These are phyloP conservation scores for Lagopus leucura DNA, from an alignment of 2,113 vertebrate genomes.

Conservation along the genomic window DNA sequence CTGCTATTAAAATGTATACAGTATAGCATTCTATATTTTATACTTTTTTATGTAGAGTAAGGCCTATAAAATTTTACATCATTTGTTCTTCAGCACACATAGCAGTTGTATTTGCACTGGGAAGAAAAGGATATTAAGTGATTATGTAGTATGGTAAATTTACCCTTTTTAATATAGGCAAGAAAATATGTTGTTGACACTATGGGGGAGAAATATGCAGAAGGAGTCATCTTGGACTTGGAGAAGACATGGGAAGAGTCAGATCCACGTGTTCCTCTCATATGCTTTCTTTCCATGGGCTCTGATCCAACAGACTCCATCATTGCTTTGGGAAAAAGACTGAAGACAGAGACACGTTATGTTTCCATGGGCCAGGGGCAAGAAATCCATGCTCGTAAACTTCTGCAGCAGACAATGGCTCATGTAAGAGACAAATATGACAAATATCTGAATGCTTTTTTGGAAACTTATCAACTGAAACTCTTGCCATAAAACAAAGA, in stretches of 20 bases:
- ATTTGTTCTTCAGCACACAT: background rate
- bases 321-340: constrained; percentile 89
- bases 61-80: background rate
- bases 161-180: constrained; percentile 78
- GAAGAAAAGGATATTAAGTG: background rate
- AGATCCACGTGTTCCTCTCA: constrained; percentile 88
- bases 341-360: constrained; percentile 87
- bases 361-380: constrained; percentile 98
- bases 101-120: background rate
- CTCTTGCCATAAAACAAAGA: background rate
- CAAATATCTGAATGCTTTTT: background rate
- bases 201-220: constrained; percentile 89
- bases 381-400: constrained; percentile 90
- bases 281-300: constrained; percentile 96
- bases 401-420: constrained; percentile 90
- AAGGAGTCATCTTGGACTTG: constrained; percentile 90
- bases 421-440: constrained; percentile 81
- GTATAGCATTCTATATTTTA: background rate
- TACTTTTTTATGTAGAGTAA: background rate
- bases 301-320: constrained; percentile 95
- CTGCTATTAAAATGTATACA: background rate
- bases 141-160: background rate
- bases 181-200: constrained; percentile 91
- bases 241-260: constrained; percentile 95
- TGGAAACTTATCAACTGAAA: background rate